phyloP scores from a whole-genome alignment of 2,888 invertebrate genomes.

The Athrips mouffetella region DNA sequence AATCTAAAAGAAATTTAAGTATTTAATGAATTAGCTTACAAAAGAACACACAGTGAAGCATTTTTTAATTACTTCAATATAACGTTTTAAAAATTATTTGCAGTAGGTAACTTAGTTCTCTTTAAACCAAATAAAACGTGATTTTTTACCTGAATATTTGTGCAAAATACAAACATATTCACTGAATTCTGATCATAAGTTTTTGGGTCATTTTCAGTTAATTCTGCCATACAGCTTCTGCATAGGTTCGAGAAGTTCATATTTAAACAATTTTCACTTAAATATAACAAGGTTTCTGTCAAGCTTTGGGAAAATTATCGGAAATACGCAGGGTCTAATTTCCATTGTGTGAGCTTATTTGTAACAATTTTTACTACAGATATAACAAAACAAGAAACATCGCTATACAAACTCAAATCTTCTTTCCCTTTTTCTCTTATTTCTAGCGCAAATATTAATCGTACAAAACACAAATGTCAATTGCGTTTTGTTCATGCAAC shows the following conservation, averaged over 20 bases:
- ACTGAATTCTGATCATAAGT: slow-evolving; percentile 45
- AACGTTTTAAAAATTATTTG: not conserved
- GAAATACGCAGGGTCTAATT: not conserved
- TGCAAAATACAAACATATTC: slow-evolving; percentile 65
- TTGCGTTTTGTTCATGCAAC: not conserved
- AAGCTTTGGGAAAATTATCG: not conserved
- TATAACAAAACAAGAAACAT: not conserved
- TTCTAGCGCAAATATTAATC: not conserved
- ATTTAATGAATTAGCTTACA: too few relatives aligned
- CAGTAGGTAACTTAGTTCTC: not conserved
- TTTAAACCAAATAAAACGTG: not conserved
- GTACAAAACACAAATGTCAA: not conserved
- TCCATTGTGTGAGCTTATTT: not conserved
- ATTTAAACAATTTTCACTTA: slow-evolving; percentile 7
- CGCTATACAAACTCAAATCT: not conserved
- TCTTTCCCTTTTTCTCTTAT: not conserved
- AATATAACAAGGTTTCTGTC: not conserved
- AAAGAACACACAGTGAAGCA: too few relatives aligned
- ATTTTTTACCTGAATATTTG: slow-evolving; percentile 49
- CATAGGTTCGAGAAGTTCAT: slow-evolving; percentile 57
- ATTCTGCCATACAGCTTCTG: slow-evolving; percentile 65
- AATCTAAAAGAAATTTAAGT: slow-evolving; percentile 40
- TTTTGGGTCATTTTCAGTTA: slow-evolving; percentile 54
- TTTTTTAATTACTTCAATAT: too few relatives aligned
- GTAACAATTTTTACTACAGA: not conserved